Evolutionary conservation across 2,797 vertebrate genomes (phyloP).

Genomic region (Cyclura pinguis): DNA sequence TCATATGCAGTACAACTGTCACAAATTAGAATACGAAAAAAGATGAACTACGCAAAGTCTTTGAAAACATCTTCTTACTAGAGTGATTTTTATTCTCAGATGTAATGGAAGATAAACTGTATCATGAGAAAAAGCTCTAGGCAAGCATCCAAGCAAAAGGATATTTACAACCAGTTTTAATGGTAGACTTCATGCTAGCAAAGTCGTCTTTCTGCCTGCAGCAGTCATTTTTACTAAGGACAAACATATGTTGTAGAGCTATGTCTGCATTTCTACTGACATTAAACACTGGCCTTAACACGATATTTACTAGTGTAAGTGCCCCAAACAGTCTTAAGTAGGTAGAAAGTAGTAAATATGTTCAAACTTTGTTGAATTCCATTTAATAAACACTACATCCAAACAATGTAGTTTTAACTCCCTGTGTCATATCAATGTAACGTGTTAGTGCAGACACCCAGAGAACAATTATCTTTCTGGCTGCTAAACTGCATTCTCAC

Average conservation of each 20-base stretch:
- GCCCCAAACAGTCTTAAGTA: not conserved
- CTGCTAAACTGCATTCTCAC: not conserved
- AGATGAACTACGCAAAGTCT: constrained; percentile 45
- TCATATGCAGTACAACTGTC: constrained; percentile 55
- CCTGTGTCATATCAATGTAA: not conserved
- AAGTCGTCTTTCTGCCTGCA: constrained; percentile 57
- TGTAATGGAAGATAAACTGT: constrained; percentile 64
- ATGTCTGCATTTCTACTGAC: not conserved
- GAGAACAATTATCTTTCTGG: not conserved
- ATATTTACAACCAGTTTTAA: constrained; percentile 53
- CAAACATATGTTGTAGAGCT: constrained; percentile 22
- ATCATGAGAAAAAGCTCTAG: constrained; percentile 64
- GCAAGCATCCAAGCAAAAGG: constrained; percentile 59
- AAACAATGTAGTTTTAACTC: not conserved
- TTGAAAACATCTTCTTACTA: constrained; percentile 52
- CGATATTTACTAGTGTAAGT: not conserved
- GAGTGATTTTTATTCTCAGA: constrained; percentile 69
- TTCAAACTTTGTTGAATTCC: not conserved
- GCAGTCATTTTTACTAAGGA: constrained; percentile 55
- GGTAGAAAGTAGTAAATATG: not conserved
- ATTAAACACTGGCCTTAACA: not conserved
- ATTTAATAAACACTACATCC: not conserved
- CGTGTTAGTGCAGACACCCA: not conserved
- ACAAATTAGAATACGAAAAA: constrained; percentile 48
- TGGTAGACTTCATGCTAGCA: constrained; percentile 65